A percentile compares a stretch with the other conserved stretches of the same genome.
These are phyloP conservation scores for Lagenorhynchus albirostris DNA, from an alignment of 2,113 vertebrate genomes.

Conservation along the genomic window DNA sequence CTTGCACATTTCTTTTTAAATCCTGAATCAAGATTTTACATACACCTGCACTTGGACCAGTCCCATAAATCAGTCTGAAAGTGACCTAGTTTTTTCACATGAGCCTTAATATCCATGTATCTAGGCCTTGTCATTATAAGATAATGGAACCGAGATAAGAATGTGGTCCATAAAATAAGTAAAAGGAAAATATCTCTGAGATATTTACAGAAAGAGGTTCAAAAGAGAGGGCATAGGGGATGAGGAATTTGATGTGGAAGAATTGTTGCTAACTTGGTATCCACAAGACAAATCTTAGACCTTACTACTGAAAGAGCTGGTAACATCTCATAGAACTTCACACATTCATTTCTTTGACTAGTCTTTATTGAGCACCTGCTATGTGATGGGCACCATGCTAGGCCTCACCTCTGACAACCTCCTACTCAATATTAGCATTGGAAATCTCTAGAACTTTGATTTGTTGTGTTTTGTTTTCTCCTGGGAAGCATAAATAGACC, in stretches of 20 bases:
- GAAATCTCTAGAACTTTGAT: not conserved
- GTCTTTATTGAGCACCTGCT: not conserved
- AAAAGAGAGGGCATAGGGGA: not conserved
- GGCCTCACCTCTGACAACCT: not conserved
- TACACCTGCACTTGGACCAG: not conserved
- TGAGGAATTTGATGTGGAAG: not conserved
- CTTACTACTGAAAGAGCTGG: not conserved
- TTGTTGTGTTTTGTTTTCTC: not conserved
- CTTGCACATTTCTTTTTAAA: constrained; percentile 33
- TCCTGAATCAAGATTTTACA: constrained; percentile 25
- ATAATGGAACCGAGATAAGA: not conserved
- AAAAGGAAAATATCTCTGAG: constrained; percentile 11
- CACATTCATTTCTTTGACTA: not conserved
- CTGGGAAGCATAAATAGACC: not conserved
- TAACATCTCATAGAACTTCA: not conserved
- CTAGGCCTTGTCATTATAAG: not conserved
- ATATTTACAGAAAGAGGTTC: not conserved
- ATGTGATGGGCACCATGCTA: not conserved
- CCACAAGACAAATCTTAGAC: not conserved
- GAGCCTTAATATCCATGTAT: not conserved
- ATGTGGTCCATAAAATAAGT: not conserved
- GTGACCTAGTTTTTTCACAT: constrained; percentile 43
- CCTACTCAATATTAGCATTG: not conserved
- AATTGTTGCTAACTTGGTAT: not conserved
- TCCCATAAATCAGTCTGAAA: constrained; percentile 52